Percentiles rank a stretch among this genome's conserved stretches.
Conservation (phyloP, 2,888 invertebrate genomes). For the Caenorhabditis imperialis region DNA sequence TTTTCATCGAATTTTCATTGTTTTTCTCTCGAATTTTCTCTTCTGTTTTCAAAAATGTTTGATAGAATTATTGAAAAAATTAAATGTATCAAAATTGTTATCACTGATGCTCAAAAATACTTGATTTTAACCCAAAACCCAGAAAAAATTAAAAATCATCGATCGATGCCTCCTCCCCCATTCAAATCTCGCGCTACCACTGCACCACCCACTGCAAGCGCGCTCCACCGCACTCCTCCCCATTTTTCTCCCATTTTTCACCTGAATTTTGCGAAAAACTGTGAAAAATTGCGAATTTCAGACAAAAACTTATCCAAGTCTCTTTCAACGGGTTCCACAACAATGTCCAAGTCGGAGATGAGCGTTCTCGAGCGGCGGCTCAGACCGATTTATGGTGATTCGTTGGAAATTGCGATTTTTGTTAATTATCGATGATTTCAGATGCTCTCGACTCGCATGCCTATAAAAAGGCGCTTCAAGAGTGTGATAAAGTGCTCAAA, state of each 20-base stretch:
- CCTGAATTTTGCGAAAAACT: background rate
- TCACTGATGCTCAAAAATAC: no score
- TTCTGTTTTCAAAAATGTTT: no score
- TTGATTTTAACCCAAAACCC: no score
- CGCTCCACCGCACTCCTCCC: slow-evolving; percentile 27
- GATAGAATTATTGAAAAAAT: no score
- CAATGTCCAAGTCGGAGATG: slow-evolving; percentile 53
- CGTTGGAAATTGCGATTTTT: background rate
- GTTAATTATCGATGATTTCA: no score
- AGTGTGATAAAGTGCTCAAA: slow-evolving; percentile 94
- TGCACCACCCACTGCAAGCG: background rate
- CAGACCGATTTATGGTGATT: slow-evolving; percentile 60
- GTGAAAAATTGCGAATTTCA: background rate
- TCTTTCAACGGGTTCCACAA: slow-evolving; percentile 51
- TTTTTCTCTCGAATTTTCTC: no score
- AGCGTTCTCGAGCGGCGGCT: slow-evolving; percentile 59
- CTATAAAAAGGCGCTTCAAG: slow-evolving; percentile 95
- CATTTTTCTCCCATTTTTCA: slow-evolving; percentile 6
- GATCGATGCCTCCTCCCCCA: background rate
- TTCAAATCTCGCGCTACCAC: slow-evolving; percentile 35
- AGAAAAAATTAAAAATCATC: slow-evolving; percentile 9
- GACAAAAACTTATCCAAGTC: no score
- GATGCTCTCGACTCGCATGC: slow-evolving; percentile 88
- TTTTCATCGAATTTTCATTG: no score
- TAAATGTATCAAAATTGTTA: no score